Conservation (phyloP, 37 sponge, comb jelly and placozoan genomes). For the Lycopodina hypogea region DNA sequence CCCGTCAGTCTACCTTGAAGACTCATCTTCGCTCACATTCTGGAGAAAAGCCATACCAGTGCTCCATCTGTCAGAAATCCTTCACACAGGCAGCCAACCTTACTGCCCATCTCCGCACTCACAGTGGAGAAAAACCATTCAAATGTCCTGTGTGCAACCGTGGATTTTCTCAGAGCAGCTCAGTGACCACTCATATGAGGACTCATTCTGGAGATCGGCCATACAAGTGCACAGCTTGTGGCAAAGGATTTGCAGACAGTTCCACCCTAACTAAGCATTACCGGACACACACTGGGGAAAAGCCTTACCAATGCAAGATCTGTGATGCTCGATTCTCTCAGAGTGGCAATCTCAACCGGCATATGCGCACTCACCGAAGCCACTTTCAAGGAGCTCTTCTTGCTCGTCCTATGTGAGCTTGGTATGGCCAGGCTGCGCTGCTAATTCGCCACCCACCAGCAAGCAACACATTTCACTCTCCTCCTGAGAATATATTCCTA, state of each 20-base stretch:
- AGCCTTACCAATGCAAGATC: conserved; percentile 91
- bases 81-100: conserved; percentile 96
- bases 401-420: background rate
- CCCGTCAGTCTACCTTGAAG: conserved; percentile 76
- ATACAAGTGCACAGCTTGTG: conserved; percentile 81
- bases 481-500: background rate
- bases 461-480: background rate
- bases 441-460: background rate
- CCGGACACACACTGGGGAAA: conserved; percentile 81
- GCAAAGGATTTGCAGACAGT: conserved; percentile 86
- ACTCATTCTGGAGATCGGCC: conserved; percentile 95
- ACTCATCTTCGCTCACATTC: conserved; percentile 88
- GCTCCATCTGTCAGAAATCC: conserved; percentile 81
- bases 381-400: conserved; percentile 27
- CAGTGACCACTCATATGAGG: conserved; percentile 89
- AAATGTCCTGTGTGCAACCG: conserved; percentile 81
- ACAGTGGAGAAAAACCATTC: conserved; percentile 96
- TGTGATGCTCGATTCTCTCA: conserved; percentile 87
- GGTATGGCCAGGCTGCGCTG: background rate
- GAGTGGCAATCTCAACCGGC: conserved; percentile 85
- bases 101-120: conserved; percentile 91
- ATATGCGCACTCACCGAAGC: conserved; percentile 90
- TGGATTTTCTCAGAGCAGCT: conserved; percentile 88
- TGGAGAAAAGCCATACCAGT: conserved; percentile 92
- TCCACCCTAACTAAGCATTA: conserved; percentile 90